Percentiles rank a stretch among this genome's conserved stretches.
Conservation (phyloP, 64 coral and sea anemone genomes). For the Porites lutea region DNA sequence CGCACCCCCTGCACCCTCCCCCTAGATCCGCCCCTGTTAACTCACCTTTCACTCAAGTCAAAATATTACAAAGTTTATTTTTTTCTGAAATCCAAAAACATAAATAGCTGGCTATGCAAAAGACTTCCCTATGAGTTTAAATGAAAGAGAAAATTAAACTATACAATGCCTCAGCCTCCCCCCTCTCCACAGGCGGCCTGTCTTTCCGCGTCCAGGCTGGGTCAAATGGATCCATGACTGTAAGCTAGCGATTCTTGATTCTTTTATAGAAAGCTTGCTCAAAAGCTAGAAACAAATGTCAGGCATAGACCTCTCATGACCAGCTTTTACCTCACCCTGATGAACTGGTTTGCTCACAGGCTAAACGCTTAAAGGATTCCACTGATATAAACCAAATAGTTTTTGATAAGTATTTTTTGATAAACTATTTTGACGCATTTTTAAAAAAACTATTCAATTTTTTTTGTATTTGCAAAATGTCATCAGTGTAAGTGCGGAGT, state of each 20-base stretch:
- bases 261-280: not conserved
- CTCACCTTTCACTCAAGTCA: not conserved
- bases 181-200: not conserved
- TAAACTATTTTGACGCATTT: not conserved
- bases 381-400: not conserved
- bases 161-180: not conserved
- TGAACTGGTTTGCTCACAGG: not conserved
- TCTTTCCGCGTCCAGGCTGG: not conserved
- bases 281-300: not conserved
- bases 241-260: not conserved
- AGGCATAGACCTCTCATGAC: not conserved
- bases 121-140: not conserved
- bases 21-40: no score
- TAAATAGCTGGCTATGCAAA: not conserved
- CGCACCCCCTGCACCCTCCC: no score
- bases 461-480: conserved; percentile 15
- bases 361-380: not conserved
- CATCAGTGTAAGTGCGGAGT: conserved; percentile 14
- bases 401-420: not conserved
- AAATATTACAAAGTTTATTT: conserved; percentile 14
- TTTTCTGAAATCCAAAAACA: conserved; percentile 4
- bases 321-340: not conserved
- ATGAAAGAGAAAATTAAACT: not conserved
- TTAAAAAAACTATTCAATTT: not conserved
- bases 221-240: not conserved